Base-by-base conservation (phyloP, 2,113 vertebrate species). In the Hystrix brachyura region DNA sequence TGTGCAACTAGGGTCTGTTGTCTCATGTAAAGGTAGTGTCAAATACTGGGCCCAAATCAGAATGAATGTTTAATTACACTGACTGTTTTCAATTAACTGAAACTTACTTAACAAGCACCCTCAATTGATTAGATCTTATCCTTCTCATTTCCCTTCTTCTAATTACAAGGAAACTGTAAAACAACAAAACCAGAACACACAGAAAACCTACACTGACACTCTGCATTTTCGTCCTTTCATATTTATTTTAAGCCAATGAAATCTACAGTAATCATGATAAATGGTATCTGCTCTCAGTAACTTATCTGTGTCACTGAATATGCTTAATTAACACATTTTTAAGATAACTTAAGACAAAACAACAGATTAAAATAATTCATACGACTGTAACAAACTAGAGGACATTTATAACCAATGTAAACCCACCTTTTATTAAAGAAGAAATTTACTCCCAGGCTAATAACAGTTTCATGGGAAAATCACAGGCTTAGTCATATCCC, bases 51-150 rank as follows among this genome's bases (percentile, higher is more conserved):
- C n/a, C 34, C 53, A 96, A n/a, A 67, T 69, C 8, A 90, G 3
- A 92, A 59, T 18, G 72, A 74, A 82, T 51, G 21, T 72, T 71
- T 25, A 82, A 87, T 29, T 59, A 53, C 85, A 51, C 60, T 65
- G 48, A 90, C 18, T 89, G 7, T 67, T 82, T 94, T 32, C 38
- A 82, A 65, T 65, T 87, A 87, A 81, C 46, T 86, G n/a, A 79
- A 72, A 87, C 67, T 82, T 87, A 94, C 72, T 65, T 74, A 84
- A 84, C 10, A 57, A 80, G 34, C 32, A 76, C 59, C 12, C 27
- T 94, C 87, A 87, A 76, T 82, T 87, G 67, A 95, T 48, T 38
- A 87, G 51, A 59, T 32, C 59, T 32, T 23, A 88, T 53, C 12
- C 2, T 10, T n/a, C 23, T 60, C 7, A 86, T 71, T 71, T 96